phyloP scores from a whole-genome alignment of 2,888 invertebrate genomes.

The Papilio demoleus region DNA sequence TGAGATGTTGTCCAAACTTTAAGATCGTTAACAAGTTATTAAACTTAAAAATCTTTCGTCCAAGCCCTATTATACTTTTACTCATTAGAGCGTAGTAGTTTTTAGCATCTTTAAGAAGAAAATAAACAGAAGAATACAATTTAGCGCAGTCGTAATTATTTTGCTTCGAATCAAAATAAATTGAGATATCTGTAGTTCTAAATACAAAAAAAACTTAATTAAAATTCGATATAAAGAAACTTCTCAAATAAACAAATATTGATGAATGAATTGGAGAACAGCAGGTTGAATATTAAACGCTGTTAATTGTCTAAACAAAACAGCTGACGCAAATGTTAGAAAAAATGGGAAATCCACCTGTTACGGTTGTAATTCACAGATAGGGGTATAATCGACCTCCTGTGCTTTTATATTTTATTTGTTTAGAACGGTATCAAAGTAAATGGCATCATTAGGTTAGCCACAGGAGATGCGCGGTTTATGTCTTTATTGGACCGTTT shows the following conservation, averaged over 20 bases:
- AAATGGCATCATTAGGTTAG: conserved; percentile 77
- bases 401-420: conserved; percentile 64
- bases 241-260: conserved; percentile 37
- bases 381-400: conserved; percentile 40
- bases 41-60: too few relatives aligned
- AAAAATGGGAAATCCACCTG: conserved; percentile 70
- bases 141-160: too few relatives aligned
- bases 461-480: conserved; percentile 75
- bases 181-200: neutral
- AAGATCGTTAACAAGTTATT: too few relatives aligned
- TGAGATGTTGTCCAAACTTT: too few relatives aligned
- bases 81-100: too few relatives aligned
- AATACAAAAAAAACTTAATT: neutral
- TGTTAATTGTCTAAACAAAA: conserved; percentile 66
- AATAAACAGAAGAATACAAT: neutral
- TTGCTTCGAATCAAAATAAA: neutral
- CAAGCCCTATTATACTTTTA: too few relatives aligned
- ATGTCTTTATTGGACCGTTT: conserved; percentile 72
- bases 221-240: neutral
- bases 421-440: conserved; percentile 67
- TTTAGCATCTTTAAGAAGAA: neutral
- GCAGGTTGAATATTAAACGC: conserved; percentile 74
- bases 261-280: conserved; percentile 55
- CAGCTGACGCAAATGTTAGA: conserved; percentile 60
- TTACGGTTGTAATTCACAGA: conserved; percentile 58